These are phyloP conservation scores for Sarcophaga bullata DNA, from an alignment of 1,140 invertebrate genomes.

Conservation along the genomic window DNA sequence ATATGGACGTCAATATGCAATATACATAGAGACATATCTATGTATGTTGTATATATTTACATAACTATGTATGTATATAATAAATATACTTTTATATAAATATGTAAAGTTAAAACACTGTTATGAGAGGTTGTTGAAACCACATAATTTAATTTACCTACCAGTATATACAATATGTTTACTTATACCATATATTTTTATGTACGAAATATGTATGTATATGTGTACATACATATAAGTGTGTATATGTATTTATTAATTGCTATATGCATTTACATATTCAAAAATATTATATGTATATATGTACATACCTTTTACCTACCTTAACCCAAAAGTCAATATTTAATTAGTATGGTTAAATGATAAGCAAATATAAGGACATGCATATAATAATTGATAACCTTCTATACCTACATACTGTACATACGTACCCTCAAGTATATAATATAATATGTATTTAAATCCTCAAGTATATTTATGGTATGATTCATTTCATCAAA, in stretches of 20 bases:
- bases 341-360: conserved; percentile 23
- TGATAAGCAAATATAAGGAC: background rate
- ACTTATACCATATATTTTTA: background rate
- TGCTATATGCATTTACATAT: too few relatives aligned
- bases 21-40: too few relatives aligned
- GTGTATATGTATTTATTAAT: background rate
- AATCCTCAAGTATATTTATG: too few relatives aligned
- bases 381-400: background rate
- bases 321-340: conserved; percentile 2
- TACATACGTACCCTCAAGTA: background rate
- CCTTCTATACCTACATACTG: background rate
- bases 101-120: too few relatives aligned
- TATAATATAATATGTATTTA: background rate
- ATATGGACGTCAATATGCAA: too few relatives aligned
- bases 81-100: too few relatives aligned
- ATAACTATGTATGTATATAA: too few relatives aligned
- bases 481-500: too few relatives aligned
- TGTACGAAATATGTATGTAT: background rate
- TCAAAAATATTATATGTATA: too few relatives aligned
- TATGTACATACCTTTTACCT: background rate
- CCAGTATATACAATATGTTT: background rate
- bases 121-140: background rate
- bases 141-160: background rate
- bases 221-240: conserved; percentile 5
- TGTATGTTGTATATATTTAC: too few relatives aligned